Evolutionary conservation across 2,888 invertebrate genomes (phyloP).

Genomic region (Acronicta alni): DNA sequence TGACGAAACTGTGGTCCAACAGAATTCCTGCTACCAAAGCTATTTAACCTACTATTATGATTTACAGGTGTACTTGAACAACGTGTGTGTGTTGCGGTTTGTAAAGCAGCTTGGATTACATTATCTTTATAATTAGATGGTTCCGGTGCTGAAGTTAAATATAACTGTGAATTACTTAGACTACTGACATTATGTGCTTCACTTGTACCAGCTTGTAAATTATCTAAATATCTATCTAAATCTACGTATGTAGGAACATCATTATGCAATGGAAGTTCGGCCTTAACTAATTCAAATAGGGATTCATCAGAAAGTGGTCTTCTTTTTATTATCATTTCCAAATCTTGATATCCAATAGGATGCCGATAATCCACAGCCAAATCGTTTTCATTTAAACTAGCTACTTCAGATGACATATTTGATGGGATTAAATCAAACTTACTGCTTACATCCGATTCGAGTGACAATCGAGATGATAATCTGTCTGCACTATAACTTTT

Average conservation of each 20-base stretch:
- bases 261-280: constrained; percentile 86
- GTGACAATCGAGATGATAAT: constrained; percentile 83
- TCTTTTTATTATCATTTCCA: constrained; percentile 91
- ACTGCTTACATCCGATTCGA: constrained; percentile 86
- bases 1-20: constrained; percentile 63
- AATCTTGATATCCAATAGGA: constrained; percentile 81
- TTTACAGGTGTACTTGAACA: constrained; percentile 81
- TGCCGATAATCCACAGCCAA: constrained; percentile 89
- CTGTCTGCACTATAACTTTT: constrained; percentile 83
- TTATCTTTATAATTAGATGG: constrained; percentile 68
- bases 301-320: constrained; percentile 94
- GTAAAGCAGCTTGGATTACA: constrained; percentile 61
- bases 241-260: constrained; percentile 89
- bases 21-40: constrained; percentile 58
- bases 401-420: constrained; percentile 80
- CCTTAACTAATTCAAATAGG: constrained; percentile 91
- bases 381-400: constrained; percentile 81
- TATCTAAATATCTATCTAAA: constrained; percentile 91
- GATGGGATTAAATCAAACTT: constrained; percentile 84
- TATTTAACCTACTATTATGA: constrained; percentile 60
- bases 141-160: constrained; percentile 61
- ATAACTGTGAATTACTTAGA: constrained; percentile 60
- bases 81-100: constrained; percentile 65
- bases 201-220: constrained; percentile 87
- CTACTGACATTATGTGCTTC: constrained; percentile 50